Base-by-base conservation (phyloP, 2,113 vertebrate genomes). In the Rhegmatorhina hoffmannsi region DNA sequence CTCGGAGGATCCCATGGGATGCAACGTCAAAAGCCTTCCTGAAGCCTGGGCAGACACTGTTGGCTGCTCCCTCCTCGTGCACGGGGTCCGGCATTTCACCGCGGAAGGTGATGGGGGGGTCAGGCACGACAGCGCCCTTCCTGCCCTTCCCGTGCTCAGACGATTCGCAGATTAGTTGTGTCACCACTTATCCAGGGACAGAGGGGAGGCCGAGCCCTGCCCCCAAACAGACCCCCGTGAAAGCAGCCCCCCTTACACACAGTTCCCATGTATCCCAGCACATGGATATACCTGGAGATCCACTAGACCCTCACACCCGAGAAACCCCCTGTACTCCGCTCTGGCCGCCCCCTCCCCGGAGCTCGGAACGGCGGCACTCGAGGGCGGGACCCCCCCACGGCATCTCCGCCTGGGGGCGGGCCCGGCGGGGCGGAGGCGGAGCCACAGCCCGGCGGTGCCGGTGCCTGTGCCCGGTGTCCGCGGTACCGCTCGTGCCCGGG, bases 11-110 rank as follows among this genome's bases (percentile, higher is more conserved):
- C 28, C 31, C 21, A 7, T 1, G 14, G 31, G 10, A 8, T 23
- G 7, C 33, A 9, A 43, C 1, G 9, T 3, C 52, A 46, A 29
- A 62, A 23, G 4, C 19, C 19, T 19, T 11, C 11, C 76, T 2
- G 31, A 2, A 36, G 31, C 9, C 29, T 1, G 20, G 19, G 29
- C 9, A 50, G 64, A 62, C 11, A 1, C 7, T 2, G 11, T 3
- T 11, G 20, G 1, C 63, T 3, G 34, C 6, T 1, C 10, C 21
- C 4, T 28, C 29, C n/a, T 14, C 7, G 2, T 2, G 33, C 25
- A 2, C 31, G 14, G 4, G 16, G 2, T 20, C 36, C 6, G 2
- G 38, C 23, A 3, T 13, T 47, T 24, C 82, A 31, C 4, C 1
- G 13, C n/a, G 15, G 50, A 40, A 15, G 13, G 15, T 10, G 33